phyloP scores from a whole-genome alignment of 2,113 vertebrate genomes.

The Brachyistius frenatus region DNA sequence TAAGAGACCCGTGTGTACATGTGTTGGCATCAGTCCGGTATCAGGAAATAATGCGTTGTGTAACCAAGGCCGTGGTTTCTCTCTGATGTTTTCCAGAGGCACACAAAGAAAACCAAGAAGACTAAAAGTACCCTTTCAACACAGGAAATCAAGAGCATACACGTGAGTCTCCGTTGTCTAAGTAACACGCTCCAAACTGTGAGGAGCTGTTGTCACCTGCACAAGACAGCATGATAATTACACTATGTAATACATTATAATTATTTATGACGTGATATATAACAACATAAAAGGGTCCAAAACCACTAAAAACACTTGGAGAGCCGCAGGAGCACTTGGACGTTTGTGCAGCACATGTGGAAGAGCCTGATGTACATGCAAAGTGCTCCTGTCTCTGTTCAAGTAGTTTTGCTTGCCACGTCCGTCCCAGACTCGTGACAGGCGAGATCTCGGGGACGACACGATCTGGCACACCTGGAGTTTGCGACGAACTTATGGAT shows the following conservation, averaged over 20 bases:
- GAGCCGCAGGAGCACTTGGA: neutral
- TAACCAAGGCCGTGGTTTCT: constrained; percentile 16
- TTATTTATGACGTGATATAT: neutral
- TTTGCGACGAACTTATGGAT: too few relatives aligned
- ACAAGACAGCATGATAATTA: too few relatives aligned
- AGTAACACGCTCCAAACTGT: neutral
- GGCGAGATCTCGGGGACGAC: too few relatives aligned
- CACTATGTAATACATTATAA: neutral
- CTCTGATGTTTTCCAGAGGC: constrained; percentile 83
- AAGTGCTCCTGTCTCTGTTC: too few relatives aligned
- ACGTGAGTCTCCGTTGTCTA: constrained; percentile 85
- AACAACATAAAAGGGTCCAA: neutral
- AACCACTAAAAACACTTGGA: neutral
- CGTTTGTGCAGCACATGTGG: too few relatives aligned
- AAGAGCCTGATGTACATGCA: too few relatives aligned
- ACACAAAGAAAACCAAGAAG: constrained; percentile 89
- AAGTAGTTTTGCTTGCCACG: too few relatives aligned
- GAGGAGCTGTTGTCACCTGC: too few relatives aligned
- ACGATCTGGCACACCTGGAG: too few relatives aligned
- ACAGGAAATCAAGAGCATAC: constrained; percentile 93
- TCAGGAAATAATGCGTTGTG: neutral
- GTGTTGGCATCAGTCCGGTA: neutral
- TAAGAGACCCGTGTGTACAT: neutral
- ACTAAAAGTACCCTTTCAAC: constrained; percentile 89
- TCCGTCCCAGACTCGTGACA: too few relatives aligned